Evolutionary conservation across 64 coral and sea anemone genomes (phyloP), one percentile per base, ranked within the genome.

Genomic region (Hydrozoanthus tunicans): DNA sequence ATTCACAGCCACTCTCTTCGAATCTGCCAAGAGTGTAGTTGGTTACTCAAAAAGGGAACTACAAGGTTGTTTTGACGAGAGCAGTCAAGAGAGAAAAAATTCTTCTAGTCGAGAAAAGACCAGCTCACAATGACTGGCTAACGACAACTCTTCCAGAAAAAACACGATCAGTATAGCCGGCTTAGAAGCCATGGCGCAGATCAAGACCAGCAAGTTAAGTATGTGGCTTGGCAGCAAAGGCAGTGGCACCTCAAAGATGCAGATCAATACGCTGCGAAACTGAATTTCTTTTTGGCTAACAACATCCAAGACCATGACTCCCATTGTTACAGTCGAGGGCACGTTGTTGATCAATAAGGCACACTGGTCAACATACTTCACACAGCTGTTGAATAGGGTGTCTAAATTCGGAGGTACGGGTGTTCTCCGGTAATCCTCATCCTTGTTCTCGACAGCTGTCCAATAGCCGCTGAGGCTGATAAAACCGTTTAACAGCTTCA

Each of bases 231-330:
- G 67, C 67, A n/a, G 15, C 67, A n/a, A 70, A 70, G 67, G 67
- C 67, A 70, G 67, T 20, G 67, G 67, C 15, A 70, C 67, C 23
- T n/a, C 67, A 70, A 70, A 70, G 67, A 70, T 20, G 67, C 67
- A 70, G 15, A 70, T 70, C 67, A 70, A 70, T 13, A 70, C 23
- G 67, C 15, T 70, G 15, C 67, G 23, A 70, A n/a, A 70, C 5
- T n/a, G 15, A 43, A 4, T 70, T 13, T 20, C 23, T 13, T 70
- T n/a, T 70, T 13, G 67, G 15, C 67, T 70, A 13, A 14, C 76
- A 91, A 65, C 83, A 32, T 80, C 23, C 58, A 90, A 12, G 52
- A 78, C 23, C 78, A 43, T 43, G 32, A 43, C 32, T 43, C 32
- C 32, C 32, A 43, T 43, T 43, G 32, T 43, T 43, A 43, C 32